phyloP scores from a whole-genome alignment of 2,888 invertebrate genomes.

The Hetaerina titia region DNA sequence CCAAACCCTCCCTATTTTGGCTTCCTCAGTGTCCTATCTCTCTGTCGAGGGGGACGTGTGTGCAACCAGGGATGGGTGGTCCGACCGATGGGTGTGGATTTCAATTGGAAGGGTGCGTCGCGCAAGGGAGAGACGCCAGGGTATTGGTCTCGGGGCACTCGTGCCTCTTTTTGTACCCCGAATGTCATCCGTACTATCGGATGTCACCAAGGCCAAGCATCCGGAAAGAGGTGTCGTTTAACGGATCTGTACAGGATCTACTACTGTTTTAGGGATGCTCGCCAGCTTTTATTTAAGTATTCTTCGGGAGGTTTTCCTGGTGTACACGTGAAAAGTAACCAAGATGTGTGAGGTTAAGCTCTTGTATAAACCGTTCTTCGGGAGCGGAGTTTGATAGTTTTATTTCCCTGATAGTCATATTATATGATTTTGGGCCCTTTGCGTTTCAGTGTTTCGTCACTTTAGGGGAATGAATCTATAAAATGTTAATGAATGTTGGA shows the following conservation, averaged over 20 bases:
- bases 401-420: too few species aligned
- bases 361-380: too few species aligned
- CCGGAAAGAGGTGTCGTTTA: constrained; percentile 12
- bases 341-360: too few species aligned
- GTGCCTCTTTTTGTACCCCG: background rate
- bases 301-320: background rate
- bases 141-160: background rate
- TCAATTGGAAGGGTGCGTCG: background rate
- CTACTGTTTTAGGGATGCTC: background rate
- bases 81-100: background rate
- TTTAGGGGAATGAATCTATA: too few species aligned
- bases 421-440: too few species aligned
- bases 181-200: background rate
- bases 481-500: too few species aligned
- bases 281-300: background rate
- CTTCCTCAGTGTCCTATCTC: background rate
- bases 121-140: background rate
- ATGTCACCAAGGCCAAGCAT: background rate
- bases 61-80: background rate
- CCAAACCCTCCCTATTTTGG: background rate
- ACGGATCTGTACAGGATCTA: background rate
- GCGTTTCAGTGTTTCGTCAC: too few species aligned
- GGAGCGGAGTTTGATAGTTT: too few species aligned
- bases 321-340: background rate
- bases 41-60: background rate